A percentile compares a stretch with the other conserved stretches of the same genome.
These are phyloP conservation scores for Bombus sibiricus DNA, from an alignment of 1,140 invertebrate species.

Conservation along the genomic window DNA sequence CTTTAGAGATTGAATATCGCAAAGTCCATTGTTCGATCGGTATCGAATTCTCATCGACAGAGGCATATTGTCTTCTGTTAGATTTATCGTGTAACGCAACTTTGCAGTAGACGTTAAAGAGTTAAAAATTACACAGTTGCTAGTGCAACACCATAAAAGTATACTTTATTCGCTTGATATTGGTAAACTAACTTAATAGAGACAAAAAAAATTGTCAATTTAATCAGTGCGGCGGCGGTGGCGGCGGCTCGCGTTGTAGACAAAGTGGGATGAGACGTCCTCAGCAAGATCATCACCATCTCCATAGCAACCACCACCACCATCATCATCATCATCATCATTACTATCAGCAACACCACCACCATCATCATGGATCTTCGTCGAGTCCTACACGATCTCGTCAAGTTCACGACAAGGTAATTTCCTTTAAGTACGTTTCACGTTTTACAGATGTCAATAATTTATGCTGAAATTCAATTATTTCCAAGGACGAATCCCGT, in stretches of 20 bases:
- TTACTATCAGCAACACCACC: conserved; percentile 62
- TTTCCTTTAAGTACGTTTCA: neutral
- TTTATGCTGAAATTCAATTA: neutral
- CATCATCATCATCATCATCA: conserved; percentile 59
- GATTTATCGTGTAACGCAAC: neutral
- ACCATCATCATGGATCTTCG: conserved; percentile 70
- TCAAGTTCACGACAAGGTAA: conserved; percentile 74
- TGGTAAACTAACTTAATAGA: neutral
- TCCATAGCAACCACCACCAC: conserved; percentile 69
- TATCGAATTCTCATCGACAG: neutral
- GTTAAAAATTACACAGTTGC: no score
- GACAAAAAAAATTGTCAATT: conserved; percentile 2
- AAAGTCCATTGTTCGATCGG: neutral
- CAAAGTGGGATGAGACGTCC: conserved; percentile 82
- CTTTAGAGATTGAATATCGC: neutral
- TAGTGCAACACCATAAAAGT: neutral
- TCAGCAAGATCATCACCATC: conserved; percentile 80
- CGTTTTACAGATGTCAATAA: neutral
- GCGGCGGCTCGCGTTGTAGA: conserved; percentile 81
- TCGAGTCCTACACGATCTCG: conserved; percentile 73
- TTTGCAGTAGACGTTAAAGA: neutral
- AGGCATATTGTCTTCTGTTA: neutral
- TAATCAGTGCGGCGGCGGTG: conserved; percentile 67
- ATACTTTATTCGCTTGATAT: neutral
- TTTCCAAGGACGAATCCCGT: conserved; percentile 77